phyloP scores from a whole-genome alignment of 2,113 vertebrate genomes.

The Paramormyrops kingsleyae region DNA sequence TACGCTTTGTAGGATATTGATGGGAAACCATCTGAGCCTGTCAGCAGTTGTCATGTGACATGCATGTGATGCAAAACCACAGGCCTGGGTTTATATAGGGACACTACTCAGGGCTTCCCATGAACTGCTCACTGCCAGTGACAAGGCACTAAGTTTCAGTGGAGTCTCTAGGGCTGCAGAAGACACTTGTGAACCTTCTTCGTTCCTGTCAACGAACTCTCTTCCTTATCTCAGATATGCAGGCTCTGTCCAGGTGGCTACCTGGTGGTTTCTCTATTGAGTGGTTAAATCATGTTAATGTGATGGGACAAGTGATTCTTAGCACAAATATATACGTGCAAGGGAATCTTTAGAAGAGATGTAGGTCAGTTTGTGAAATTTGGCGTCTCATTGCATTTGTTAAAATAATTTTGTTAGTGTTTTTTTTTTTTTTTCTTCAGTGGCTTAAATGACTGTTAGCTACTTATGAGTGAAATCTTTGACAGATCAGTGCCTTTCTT shows the following conservation, averaged over 20 bases:
- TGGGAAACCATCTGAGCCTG: neutral
- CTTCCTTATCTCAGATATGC: neutral
- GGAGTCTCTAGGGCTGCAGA: neutral
- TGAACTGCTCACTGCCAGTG: neutral
- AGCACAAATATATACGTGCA: neutral
- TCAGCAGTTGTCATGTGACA: neutral
- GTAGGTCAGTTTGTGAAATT: neutral
- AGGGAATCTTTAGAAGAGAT: neutral
- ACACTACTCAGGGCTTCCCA: neutral
- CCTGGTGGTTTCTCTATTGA: neutral
- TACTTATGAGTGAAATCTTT: constrained; percentile 16
- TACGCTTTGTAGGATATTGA: neutral
- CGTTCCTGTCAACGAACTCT: neutral
- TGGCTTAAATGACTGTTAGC: neutral
- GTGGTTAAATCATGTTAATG: neutral
- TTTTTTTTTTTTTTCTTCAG: neutral
- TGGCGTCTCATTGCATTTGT: neutral
- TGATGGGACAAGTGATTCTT: neutral
- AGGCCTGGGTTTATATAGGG: neutral
- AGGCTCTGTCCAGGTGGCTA: neutral
- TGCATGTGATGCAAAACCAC: neutral
- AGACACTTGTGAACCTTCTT: neutral
- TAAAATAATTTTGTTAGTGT: neutral
- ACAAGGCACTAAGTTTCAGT: neutral
- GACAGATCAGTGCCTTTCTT: neutral